Percentiles rank a stretch among this genome's conserved stretches.
These are phyloP conservation scores for Cydia pomonella DNA, from an alignment of 1,140 invertebrate species.

Conservation along the genomic window DNA sequence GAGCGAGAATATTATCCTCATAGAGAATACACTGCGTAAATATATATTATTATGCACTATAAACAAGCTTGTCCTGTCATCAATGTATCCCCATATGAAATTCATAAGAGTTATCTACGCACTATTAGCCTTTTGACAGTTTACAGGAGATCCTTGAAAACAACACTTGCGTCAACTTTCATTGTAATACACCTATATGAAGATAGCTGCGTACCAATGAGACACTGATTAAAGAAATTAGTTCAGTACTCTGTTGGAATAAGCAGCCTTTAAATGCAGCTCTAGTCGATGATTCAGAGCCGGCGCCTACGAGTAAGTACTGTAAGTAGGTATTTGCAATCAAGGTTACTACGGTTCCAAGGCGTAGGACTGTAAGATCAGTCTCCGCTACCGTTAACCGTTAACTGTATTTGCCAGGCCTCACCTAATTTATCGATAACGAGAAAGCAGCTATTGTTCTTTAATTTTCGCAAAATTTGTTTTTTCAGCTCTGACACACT, in stretches of 20 bases:
- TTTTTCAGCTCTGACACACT: neutral
- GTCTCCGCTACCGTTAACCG: constrained; percentile 12
- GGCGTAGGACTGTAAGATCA: constrained; percentile 20
- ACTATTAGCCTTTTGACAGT: too few species aligned
- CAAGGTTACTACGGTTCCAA: constrained; percentile 24
- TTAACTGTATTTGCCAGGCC: neutral
- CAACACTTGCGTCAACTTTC: too few species aligned
- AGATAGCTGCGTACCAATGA: neutral
- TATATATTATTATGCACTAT: neutral
- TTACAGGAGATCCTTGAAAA: too few species aligned
- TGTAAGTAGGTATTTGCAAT: neutral
- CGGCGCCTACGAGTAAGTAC: too few species aligned
- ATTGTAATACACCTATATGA: too few species aligned
- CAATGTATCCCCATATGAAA: too few species aligned
- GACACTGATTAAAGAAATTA: neutral
- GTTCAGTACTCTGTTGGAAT: neutral
- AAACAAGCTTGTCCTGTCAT: neutral
- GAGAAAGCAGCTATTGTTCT: constrained; percentile 10
- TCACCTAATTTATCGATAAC: constrained; percentile 26
- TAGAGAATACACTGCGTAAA: neutral
- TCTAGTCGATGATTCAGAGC: constrained; percentile 24
- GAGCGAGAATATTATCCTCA: neutral
- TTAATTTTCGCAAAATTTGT: constrained; percentile 14
- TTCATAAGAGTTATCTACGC: too few species aligned
- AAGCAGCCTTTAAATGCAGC: constrained; percentile 18